These are phyloP conservation scores for Catocala fraxini DNA, from an alignment of 2,888 invertebrate genomes.

Conservation along the genomic window DNA sequence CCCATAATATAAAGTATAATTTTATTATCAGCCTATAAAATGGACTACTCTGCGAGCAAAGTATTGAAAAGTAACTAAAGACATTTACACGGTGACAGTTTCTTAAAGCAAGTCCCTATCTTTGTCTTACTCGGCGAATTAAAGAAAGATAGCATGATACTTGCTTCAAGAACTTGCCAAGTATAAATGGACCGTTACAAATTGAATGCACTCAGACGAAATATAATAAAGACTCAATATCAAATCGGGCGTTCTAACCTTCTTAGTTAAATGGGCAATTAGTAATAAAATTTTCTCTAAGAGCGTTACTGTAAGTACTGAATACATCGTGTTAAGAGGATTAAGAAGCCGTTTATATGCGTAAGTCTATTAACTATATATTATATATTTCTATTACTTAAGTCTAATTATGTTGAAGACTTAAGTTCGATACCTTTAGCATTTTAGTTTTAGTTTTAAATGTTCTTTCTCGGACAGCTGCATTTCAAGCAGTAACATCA, in stretches of 20 bases:
- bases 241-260: conserved; percentile 17
- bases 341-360: conserved; percentile 30
- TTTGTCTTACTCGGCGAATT: too few relatives aligned
- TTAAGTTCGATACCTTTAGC: not conserved
- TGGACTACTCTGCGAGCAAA: too few relatives aligned
- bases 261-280: conserved; percentile 12
- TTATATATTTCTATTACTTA: conserved; percentile 28
- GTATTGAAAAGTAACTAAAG: not conserved
- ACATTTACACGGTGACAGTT: too few relatives aligned
- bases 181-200: conserved; percentile 10
- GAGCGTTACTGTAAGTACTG: conserved; percentile 21
- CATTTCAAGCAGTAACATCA: too few relatives aligned
- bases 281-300: conserved; percentile 21
- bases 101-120: too few relatives aligned
- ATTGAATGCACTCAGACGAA: conserved; percentile 21
- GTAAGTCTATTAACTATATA: conserved; percentile 33
- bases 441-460: conserved; percentile 9
- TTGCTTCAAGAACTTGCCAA: not conserved
- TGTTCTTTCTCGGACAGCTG: not conserved
- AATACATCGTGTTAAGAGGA: conserved; percentile 24
- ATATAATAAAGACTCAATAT: conserved; percentile 24
- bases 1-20: too few relatives aligned
- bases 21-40: too few relatives aligned
- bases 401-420: conserved; percentile 12
- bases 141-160: too few relatives aligned